Evolutionary conservation across 2,113 vertebrate genomes (phyloP).

Genomic region (Phainopepla nitens): DNA sequence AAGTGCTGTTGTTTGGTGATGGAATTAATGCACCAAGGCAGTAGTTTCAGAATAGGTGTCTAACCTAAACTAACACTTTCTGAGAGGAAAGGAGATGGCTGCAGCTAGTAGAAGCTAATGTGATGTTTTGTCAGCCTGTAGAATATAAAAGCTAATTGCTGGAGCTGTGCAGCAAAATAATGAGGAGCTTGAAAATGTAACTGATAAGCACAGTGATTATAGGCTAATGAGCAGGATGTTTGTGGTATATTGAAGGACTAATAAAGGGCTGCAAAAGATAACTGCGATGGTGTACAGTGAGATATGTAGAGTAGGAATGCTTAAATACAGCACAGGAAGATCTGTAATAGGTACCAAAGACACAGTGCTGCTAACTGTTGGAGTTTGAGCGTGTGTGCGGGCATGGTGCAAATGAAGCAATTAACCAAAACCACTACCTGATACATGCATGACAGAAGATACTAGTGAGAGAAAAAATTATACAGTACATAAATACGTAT

Average conservation of each 20-base stretch:
- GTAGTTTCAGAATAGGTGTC: background rate
- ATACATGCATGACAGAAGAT: background rate
- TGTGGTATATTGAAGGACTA: slow-evolving; percentile 12
- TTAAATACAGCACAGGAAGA: background rate
- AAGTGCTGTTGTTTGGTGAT: background rate
- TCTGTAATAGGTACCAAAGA: background rate
- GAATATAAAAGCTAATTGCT: background rate
- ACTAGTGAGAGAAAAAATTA: background rate
- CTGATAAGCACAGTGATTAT: background rate
- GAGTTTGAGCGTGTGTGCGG: background rate
- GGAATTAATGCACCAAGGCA: background rate
- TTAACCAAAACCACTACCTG: background rate
- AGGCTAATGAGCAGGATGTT: slow-evolving; percentile 14
- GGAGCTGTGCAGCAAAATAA: background rate
- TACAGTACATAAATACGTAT: accelerated
- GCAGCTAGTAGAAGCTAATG: background rate
- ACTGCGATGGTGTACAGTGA: background rate
- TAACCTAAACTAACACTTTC: background rate
- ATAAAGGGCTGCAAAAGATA: slow-evolving; percentile 19
- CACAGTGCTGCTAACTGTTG: background rate
- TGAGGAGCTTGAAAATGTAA: background rate
- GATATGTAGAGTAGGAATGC: background rate
- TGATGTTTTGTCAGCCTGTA: background rate
- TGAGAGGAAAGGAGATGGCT: background rate
- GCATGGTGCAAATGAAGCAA: background rate